Evolutionary conservation across 1,140 invertebrate species (phyloP), one percentile per base, ranked within the genome.

Genomic region (Heliconius eleuchia): DNA sequence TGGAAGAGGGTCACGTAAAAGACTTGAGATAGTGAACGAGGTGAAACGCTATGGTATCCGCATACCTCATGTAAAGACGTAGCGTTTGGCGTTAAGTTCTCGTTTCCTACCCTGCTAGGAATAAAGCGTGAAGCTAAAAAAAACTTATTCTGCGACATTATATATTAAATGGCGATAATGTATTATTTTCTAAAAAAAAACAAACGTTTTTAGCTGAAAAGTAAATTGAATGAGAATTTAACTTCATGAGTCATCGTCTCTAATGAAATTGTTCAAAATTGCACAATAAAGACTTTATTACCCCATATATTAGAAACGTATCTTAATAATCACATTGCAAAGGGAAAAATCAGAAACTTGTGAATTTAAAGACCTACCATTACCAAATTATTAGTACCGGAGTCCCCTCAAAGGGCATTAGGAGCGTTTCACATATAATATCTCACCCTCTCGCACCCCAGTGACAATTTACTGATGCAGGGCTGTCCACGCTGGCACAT

Each of bases 381-480:
- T 66, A 30, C 60, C 60, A 66, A 66, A 66, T 66, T 66, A 66
- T 55, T 66, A 66, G 60, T 66, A 66, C 60, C 60, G 27, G 18
- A 42, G 73, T 72, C 78, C 78, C 78, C 78, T 80, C 73, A 71
- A 71, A 79, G 42, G 78, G 72, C 70, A 80, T 76, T 76, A n/a
- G 37, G 76, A 71, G 23, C 77, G 77, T 66, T 52, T 60, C 78
- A 82, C 79, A 82, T 75, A 78, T 82, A 80, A 82, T 82, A 82
- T 76, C 77, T 76, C 37, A 60, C 77, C 71, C 77, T 77, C 76
- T 52, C 77, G 74, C 76, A 81, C 83, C 83, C 84, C 79, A 57
- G 84, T 85, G 86, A 87, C 88, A 87, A 87, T 84, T 85, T 85
- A 82, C 84, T 82, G 27, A 30, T 66, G 60, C 60, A 66, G 27